Evolutionary conservation across 2,113 vertebrate genomes (phyloP).

Genomic region (Sminthopsis crassicaudata): DNA sequence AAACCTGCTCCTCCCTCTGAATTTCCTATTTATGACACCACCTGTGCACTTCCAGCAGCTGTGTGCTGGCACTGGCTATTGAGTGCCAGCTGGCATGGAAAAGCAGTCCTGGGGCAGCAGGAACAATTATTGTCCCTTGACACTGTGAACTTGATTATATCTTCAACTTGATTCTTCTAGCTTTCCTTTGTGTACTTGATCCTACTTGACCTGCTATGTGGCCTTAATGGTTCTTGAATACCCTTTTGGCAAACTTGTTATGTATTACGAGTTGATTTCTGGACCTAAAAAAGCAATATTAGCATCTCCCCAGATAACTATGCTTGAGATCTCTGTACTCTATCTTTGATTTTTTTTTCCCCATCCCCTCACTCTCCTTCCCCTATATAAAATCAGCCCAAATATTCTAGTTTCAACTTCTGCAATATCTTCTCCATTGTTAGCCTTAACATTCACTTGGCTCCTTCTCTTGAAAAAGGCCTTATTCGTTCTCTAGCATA

Average conservation of each 20-base stretch:
- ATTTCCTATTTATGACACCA: slow-evolving; percentile 1
- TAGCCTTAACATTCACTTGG: not conserved
- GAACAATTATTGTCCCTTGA: not conserved
- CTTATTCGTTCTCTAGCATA: not conserved
- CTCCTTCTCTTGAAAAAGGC: not conserved
- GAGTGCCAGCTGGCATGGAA: not conserved
- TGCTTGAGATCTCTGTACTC: not conserved
- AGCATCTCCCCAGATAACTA: not conserved
- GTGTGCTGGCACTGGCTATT: not conserved
- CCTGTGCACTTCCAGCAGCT: not conserved
- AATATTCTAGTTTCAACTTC: not conserved
- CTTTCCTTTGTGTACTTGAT: not conserved
- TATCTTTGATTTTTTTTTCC: not conserved
- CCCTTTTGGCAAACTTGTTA: not conserved
- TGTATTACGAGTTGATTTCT: not conserved
- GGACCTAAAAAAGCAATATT: not conserved
- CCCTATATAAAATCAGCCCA: not conserved
- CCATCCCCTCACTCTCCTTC: not conserved
- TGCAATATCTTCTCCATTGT: not conserved
- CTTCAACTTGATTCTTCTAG: not conserved
- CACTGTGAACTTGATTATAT: not conserved
- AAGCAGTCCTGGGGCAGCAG: not conserved
- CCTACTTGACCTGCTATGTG: not conserved
- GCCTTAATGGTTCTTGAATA: not conserved
- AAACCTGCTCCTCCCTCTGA: not conserved